phyloP scores from a whole-genome alignment of 2,113 vertebrate genomes.

The Callipepla squamata region DNA sequence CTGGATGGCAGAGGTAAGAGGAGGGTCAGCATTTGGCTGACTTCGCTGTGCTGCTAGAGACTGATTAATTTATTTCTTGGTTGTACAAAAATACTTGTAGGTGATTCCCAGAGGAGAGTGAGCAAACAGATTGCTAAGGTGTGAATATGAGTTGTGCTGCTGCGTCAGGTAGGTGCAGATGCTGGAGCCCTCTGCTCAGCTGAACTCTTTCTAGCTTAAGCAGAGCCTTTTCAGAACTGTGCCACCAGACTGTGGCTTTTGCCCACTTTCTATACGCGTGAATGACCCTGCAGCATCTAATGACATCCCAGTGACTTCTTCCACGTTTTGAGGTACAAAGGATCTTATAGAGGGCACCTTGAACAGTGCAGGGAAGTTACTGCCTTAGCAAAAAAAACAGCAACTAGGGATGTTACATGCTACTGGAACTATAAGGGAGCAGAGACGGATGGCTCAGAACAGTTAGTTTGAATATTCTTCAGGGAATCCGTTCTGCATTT shows the following conservation, averaged over 20 bases:
- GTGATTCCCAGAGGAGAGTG: background rate
- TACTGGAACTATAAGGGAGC: background rate
- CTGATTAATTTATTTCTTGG: background rate
- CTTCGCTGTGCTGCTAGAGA: background rate
- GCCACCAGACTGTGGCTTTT: background rate
- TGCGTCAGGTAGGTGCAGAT: background rate
- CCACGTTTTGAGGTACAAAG: background rate
- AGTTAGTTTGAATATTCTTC: background rate
- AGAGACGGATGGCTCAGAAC: background rate
- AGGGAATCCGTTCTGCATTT: background rate
- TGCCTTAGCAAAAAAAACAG: background rate
- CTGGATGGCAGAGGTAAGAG: constrained; percentile 92
- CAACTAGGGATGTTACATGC: background rate
- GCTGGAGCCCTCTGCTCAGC: background rate
- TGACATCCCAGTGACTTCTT: background rate
- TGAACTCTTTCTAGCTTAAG: background rate
- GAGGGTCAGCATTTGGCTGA: background rate
- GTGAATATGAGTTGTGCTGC: background rate
- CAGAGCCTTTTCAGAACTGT: background rate
- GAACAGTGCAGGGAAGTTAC: background rate
- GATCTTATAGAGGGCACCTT: background rate
- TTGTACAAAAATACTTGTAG: background rate
- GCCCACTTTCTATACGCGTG: rapidly evolving
- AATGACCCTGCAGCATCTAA: background rate
- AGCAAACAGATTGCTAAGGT: background rate